Evolutionary conservation across 2,888 invertebrate genomes (phyloP).

Genomic region (Drosophila tripunctata): DNA sequence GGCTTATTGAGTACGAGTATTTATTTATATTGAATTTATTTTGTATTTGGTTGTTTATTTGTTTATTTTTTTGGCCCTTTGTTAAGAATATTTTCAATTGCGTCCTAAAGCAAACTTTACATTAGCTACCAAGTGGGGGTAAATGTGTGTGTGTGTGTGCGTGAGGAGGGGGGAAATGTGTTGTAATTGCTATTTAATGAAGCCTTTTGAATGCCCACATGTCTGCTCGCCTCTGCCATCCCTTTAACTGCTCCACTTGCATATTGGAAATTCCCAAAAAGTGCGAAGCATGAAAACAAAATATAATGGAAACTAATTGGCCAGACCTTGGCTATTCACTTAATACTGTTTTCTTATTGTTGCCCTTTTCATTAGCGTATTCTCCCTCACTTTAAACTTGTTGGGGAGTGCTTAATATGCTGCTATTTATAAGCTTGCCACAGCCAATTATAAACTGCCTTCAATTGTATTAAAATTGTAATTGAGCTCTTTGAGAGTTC

Average conservation of each 20-base stretch:
- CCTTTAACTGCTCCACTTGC: too few relatives aligned
- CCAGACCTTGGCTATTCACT: constrained; percentile 36
- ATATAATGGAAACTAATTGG: constrained; percentile 68
- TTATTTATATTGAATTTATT: background rate
- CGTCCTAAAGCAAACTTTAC: constrained; percentile 5
- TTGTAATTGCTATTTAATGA: constrained; percentile 66
- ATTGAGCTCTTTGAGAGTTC: too few relatives aligned
- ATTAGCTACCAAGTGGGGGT: background rate
- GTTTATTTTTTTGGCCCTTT: background rate
- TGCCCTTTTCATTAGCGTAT: background rate
- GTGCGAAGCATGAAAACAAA: constrained; percentile 25
- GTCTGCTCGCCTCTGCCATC: too few relatives aligned
- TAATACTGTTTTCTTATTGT: constrained; percentile 10
- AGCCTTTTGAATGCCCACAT: constrained; percentile 30
- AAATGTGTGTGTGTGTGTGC: background rate
- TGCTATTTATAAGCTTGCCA: constrained; percentile 7
- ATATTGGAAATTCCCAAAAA: too few relatives aligned
- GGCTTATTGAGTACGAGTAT: background rate
- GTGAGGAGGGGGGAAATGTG: constrained; percentile 21
- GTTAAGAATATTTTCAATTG: background rate
- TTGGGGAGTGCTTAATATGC: constrained; percentile 2
- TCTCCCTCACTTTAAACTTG: background rate
- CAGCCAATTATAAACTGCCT: constrained; percentile 11
- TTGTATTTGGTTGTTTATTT: background rate
- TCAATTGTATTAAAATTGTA: too few relatives aligned